These are phyloP conservation scores for Takifugu rubripes DNA, from an alignment of 2,797 vertebrate species.

Conservation along the genomic window DNA sequence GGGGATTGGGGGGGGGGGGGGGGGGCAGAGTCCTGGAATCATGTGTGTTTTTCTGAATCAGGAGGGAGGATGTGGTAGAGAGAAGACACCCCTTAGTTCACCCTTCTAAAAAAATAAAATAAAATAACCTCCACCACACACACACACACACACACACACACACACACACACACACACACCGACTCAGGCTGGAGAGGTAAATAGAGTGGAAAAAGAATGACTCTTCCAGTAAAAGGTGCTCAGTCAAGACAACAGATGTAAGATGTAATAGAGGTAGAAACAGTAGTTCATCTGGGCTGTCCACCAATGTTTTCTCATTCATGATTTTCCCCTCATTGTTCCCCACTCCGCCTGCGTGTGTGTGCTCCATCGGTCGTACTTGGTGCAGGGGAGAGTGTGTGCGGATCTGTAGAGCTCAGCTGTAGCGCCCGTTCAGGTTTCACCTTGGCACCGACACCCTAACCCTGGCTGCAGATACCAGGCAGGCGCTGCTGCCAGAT, in stretches of 20 bases:
- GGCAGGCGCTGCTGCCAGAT: constrained; percentile 51
- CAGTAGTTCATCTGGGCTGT: constrained; percentile 61
- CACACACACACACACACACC: constrained; percentile 51
- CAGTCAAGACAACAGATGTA: constrained; percentile 48
- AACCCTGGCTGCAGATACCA: constrained; percentile 63
- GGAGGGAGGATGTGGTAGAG: constrained; percentile 72
- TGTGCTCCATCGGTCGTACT: constrained; percentile 32
- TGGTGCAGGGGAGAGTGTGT: constrained; percentile 23
- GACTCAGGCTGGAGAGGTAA: constrained; percentile 50
- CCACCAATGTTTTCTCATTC: constrained; percentile 41
- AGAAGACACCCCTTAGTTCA: constrained; percentile 68
- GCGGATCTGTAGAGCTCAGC: constrained; percentile 47
- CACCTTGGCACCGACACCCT: constrained; percentile 61
- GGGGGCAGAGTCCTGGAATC: constrained; percentile 66
- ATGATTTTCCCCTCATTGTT: constrained; percentile 27
- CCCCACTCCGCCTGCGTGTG: constrained; percentile 18
- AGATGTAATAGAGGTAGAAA: constrained; percentile 33
- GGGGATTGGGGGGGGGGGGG: constrained; percentile 39
- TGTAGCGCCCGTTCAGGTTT: constrained; percentile 63
- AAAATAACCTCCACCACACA: constrained; percentile 42
- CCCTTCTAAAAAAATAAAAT: constrained; percentile 32
- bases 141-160: constrained; percentile 25
- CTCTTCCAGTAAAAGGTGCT: constrained; percentile 68
- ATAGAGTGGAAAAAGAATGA: constrained; percentile 48
- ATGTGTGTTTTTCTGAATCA: constrained; percentile 71